These are phyloP conservation scores for Antheraea mylitta DNA, from an alignment of 1,140 invertebrate species.

Conservation along the genomic window DNA sequence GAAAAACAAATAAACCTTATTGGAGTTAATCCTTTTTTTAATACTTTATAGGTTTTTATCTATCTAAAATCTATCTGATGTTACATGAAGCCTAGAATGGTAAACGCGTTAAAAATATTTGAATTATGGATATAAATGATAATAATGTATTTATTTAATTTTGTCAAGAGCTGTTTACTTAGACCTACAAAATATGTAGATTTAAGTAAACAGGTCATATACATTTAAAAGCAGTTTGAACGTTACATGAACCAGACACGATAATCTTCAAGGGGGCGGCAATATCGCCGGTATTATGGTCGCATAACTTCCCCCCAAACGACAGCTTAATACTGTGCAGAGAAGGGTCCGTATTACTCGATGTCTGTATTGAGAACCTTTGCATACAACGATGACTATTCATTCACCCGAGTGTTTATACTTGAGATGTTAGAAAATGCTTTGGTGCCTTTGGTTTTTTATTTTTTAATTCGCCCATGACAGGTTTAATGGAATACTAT, in stretches of 20 bases:
- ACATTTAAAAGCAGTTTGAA: not conserved
- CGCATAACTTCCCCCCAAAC: slow-evolving; percentile 33
- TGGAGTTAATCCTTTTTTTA: no score
- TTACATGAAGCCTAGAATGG: not conserved
- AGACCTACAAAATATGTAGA: no score
- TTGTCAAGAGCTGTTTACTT: not conserved
- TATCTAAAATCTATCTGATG: no score
- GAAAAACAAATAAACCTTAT: no score
- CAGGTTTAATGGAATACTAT: no score
- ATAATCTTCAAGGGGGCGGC: slow-evolving; percentile 37
- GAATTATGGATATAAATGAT: not conserved
- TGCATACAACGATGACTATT: not conserved
- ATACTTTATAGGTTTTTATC: no score
- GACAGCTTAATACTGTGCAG: slow-evolving; percentile 34
- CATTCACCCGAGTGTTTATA: not conserved
- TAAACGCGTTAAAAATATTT: not conserved
- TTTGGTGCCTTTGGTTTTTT: not conserved
- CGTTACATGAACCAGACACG: slow-evolving; percentile 23
- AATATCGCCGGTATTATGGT: slow-evolving; percentile 38
- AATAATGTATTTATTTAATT: not conserved
- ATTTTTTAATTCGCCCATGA: no score
- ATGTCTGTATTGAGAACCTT: slow-evolving; percentile 10
- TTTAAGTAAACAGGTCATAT: no score
- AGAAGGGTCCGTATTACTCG: slow-evolving; percentile 31
- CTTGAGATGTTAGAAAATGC: not conserved